Base-by-base conservation (phyloP, 1,140 invertebrate species). In the Tetramorium alpestre region DNA sequence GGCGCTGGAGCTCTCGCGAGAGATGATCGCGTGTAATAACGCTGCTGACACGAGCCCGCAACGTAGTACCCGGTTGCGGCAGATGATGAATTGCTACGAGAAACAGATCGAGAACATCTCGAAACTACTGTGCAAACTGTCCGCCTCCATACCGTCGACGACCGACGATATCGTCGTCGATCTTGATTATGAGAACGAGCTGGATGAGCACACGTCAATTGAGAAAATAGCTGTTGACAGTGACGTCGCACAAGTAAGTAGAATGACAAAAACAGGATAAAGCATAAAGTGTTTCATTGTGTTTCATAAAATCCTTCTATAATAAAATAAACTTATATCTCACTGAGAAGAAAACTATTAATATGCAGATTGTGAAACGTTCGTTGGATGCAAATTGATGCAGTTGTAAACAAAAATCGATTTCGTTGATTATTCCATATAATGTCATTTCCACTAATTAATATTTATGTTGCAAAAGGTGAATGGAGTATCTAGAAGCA, bases 41-140 rank as follows among this genome's bases (percentile, higher is more conserved):
- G 44, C 44, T 0, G 18, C 67, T 0, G 86, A 92, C 22, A 65
- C 86, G 3, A 75, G 47, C 3, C 62, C 76, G 0, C 86, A 91
- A 11, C 72, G 51, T 1, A 88, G 18, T n/a, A 91, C 89, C 3
- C 67, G 87, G 10, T 28, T 91, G n/a, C 90, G 89, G 1, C 91
- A 92, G 54, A 86, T 88, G 75, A 91, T 92, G 84, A 90, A 92
- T 28, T 87, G 88, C 3, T 92, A 91, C n/a, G 89, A 90, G n/a
- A 87, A 91, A 10, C 92, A 92, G 38, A 93, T 93, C 18, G 87
- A 92, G 33, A 90, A 91, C 44, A 5, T 91, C 6, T 90, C 90
- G 0, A 91, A 91, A 16, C 13, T 91, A 38, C 38, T 88, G 6
- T 67, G 51, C 28, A 91, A 86, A 54, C 33, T 90, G 16, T 87